These are phyloP conservation scores for Saccopteryx leptura DNA, from an alignment of 2,113 vertebrate genomes.

Conservation along the genomic window DNA sequence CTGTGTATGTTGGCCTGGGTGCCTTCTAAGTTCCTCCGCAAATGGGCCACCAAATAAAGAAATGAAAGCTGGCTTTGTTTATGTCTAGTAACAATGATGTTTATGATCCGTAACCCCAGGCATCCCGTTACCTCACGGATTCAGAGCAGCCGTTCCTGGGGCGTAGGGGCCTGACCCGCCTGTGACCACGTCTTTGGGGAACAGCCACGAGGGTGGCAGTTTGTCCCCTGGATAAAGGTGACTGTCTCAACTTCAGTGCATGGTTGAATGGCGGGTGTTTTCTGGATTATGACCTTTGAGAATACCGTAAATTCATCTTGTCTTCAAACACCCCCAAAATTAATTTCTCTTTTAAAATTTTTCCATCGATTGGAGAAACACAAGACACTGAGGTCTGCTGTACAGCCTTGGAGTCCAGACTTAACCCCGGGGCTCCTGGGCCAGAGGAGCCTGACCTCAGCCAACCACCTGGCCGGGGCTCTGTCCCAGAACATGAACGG, in stretches of 20 bases:
- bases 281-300: slow-evolving; percentile 19
- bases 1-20: slow-evolving; percentile 79
- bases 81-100: slow-evolving; percentile 79
- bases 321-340: neutral
- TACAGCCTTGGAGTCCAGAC: neutral
- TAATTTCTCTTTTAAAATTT: neutral
- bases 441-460: neutral
- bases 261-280: slow-evolving; percentile 24
- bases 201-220: fast-evolving
- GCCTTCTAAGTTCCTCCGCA: slow-evolving; percentile 87
- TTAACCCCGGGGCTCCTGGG: neutral
- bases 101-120: slow-evolving; percentile 78
- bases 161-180: neutral
- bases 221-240: neutral
- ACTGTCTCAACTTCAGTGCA: neutral
- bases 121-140: slow-evolving; percentile 59
- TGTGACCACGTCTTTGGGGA: neutral
- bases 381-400: neutral
- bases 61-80: slow-evolving; percentile 87
- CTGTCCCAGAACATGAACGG: fast-evolving
- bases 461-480: neutral
- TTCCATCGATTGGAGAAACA: neutral
- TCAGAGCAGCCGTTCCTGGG: slow-evolving; percentile 58
- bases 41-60: slow-evolving; percentile 81
- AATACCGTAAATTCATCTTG: neutral